Conservation (phyloP, 2,113 vertebrate species). For the Pristiophorus japonicus region DNA sequence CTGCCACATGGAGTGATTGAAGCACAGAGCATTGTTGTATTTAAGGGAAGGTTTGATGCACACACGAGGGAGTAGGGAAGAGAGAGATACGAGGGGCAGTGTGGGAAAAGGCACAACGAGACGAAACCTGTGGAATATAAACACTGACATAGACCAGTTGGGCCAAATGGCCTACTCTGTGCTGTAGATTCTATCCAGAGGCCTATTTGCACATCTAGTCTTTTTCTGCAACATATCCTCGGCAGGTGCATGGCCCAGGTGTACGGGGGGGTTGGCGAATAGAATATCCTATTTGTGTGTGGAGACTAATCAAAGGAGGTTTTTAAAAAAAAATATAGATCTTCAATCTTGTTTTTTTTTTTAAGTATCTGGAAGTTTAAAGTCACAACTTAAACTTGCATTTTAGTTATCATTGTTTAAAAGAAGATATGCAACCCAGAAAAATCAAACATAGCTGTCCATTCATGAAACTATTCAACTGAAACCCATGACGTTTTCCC, state of each 20-base stretch:
- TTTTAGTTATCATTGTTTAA: background rate
- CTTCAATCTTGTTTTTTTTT: background rate
- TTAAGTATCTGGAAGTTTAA: background rate
- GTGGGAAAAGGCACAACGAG: too few relatives aligned
- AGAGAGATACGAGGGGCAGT: too few relatives aligned
- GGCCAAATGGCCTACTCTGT: background rate
- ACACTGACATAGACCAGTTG: background rate
- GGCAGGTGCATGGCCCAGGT: background rate
- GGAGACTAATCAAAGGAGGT: background rate
- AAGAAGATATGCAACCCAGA: background rate
- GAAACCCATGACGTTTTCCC: too few relatives aligned
- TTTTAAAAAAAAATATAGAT: background rate
- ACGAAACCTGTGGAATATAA: too few relatives aligned
- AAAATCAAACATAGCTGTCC: too few relatives aligned
- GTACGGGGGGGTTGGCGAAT: background rate
- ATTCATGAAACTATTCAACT: too few relatives aligned
- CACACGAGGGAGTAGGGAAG: too few relatives aligned
- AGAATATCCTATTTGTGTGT: background rate
- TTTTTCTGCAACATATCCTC: background rate
- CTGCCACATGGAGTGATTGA: too few relatives aligned
- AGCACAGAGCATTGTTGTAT: too few relatives aligned
- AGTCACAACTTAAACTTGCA: background rate
- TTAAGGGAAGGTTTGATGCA: too few relatives aligned
- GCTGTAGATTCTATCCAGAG: background rate
- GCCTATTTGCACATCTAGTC: background rate